A percentile compares a stretch with the other conserved stretches of the same genome.
Conservation (phyloP, 2,797 vertebrate genomes). For the Anguilla marmorata region DNA sequence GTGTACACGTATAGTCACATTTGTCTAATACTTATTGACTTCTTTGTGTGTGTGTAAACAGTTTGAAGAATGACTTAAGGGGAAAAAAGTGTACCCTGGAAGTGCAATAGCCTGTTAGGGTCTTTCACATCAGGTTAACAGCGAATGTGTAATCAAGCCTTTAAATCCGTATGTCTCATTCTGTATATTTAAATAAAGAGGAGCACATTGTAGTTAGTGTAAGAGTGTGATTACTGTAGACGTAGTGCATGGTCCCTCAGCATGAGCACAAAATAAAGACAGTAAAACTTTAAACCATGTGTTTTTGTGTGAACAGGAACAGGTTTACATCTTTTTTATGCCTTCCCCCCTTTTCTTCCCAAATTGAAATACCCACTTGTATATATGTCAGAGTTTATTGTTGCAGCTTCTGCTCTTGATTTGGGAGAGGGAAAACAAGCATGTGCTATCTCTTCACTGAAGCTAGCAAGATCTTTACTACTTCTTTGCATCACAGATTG, state of each 20-base stretch:
- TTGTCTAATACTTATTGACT: conserved; percentile 17
- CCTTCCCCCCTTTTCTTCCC: not conserved
- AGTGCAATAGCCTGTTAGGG: conserved; percentile 22
- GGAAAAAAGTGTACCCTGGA: conserved; percentile 40
- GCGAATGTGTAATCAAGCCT: conserved; percentile 11
- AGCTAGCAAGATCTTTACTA: too few species aligned
- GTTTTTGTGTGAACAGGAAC: conserved; percentile 32
- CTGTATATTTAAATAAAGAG: conserved; percentile 32
- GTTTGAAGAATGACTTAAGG: conserved; percentile 13
- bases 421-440: too few species aligned
- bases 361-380: not conserved
- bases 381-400: too few species aligned
- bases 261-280: conserved; percentile 58
- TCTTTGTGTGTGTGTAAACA: conserved; percentile 16
- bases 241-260: conserved; percentile 60
- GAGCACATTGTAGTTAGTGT: conserved; percentile 34
- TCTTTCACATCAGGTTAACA: conserved; percentile 28
- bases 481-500: too few species aligned
- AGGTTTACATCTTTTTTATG: not conserved
- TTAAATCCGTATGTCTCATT: conserved; percentile 24
- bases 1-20: not conserved
- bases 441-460: too few species aligned
- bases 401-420: too few species aligned
- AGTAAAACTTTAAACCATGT: conserved; percentile 60
- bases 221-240: conserved; percentile 50